phyloP scores from a whole-genome alignment of 2,888 invertebrate genomes.

The Herminia tarsipennalis region DNA sequence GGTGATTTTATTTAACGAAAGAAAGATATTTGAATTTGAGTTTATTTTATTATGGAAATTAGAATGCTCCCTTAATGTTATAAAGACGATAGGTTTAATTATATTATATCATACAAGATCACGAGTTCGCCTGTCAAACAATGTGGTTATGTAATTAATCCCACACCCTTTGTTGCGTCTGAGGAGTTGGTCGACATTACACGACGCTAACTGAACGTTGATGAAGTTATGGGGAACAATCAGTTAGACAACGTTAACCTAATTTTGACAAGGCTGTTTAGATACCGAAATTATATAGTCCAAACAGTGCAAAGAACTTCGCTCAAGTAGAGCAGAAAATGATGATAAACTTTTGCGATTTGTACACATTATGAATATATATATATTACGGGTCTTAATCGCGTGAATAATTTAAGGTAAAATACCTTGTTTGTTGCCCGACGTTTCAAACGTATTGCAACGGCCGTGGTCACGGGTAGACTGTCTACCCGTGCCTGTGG shows the following conservation, averaged over 20 bases:
- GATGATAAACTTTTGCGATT: too few species aligned
- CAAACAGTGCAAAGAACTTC: too few species aligned
- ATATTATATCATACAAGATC: not conserved
- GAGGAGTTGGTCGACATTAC: not conserved
- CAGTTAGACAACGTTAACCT: not conserved
- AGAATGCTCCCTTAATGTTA: not conserved
- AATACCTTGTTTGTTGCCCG: too few species aligned
- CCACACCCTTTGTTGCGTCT: not conserved
- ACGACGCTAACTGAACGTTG: not conserved
- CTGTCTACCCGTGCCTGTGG: too few species aligned
- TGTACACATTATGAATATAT: too few species aligned
- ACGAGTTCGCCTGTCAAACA: not conserved
- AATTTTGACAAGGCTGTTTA: constrained; percentile 1
- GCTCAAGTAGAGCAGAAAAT: too few species aligned
- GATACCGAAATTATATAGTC: not conserved
- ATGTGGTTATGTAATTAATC: constrained; percentile 7
- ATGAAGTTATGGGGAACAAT: not conserved
- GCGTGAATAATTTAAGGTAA: too few species aligned
- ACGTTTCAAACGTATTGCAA: too few species aligned
- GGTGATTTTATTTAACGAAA: too few species aligned
- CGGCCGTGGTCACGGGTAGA: too few species aligned
- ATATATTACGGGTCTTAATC: too few species aligned
- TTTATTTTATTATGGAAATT: not conserved
- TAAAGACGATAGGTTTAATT: not conserved
- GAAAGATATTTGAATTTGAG: too few species aligned